Conservation (phyloP, 1,140 invertebrate species). For the Meloidogyne floridensis region DNA sequence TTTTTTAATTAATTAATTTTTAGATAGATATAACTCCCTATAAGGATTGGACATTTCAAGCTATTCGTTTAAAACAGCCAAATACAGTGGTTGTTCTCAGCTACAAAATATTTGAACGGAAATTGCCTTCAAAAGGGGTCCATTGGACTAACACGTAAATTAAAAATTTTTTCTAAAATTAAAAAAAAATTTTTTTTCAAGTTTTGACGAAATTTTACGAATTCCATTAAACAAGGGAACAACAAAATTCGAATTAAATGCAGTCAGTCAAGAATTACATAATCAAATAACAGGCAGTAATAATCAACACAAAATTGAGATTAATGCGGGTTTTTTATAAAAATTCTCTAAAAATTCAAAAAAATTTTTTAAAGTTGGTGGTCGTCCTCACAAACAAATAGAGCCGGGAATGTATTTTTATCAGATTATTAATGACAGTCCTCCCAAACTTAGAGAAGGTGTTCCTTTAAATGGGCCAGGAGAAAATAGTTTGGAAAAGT, state of each 20-base stretch:
- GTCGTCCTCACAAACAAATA: slow-evolving; percentile 48
- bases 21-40: slow-evolving; percentile 46
- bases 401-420: slow-evolving; percentile 56
- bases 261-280: neutral
- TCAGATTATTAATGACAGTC: slow-evolving; percentile 36
- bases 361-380: slow-evolving; percentile 27
- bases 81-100: slow-evolving; percentile 49
- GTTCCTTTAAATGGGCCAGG: slow-evolving; percentile 46
- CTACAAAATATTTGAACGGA: slow-evolving; percentile 53
- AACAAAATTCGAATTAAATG: slow-evolving; percentile 57
- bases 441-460: slow-evolving; percentile 33
- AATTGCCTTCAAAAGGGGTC: neutral
- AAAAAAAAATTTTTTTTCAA: slow-evolving; percentile 7
- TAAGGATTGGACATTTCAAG: slow-evolving; percentile 57
- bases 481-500: slow-evolving; percentile 52
- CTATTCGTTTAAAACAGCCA: slow-evolving; percentile 51
- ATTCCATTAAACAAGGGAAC: slow-evolving; percentile 54
- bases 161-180: neutral
- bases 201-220: slow-evolving; percentile 42
- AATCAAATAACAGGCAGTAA: slow-evolving; percentile 1
- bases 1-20: neutral
- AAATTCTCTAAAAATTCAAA: neutral
- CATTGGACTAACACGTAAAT: neutral
- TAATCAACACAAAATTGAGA: slow-evolving; percentile 22
- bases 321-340: slow-evolving; percentile 13